Evolutionary conservation across 2,113 vertebrate species (phyloP).

Genomic region (Cathartes aura): DNA sequence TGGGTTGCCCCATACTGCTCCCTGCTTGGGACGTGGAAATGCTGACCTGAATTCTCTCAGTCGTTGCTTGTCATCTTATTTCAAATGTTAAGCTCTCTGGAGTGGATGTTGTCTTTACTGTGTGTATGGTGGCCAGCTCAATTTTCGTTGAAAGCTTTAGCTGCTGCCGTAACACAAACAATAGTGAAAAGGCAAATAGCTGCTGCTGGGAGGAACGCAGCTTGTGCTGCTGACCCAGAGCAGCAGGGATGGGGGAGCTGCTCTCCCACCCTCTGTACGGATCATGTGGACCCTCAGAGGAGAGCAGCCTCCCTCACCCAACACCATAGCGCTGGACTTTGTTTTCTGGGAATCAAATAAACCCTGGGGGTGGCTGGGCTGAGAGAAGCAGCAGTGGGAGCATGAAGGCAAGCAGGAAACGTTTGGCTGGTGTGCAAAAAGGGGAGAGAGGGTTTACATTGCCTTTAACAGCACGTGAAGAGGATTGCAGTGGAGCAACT

Average conservation of each 20-base stretch:
- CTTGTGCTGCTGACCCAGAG: background rate
- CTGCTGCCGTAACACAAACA: background rate
- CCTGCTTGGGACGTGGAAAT: background rate
- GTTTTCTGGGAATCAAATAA: background rate
- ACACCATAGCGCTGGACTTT: background rate
- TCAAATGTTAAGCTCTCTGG: background rate
- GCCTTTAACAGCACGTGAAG: accelerated
- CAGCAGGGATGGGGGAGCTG: background rate
- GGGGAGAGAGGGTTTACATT: background rate
- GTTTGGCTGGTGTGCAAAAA: background rate
- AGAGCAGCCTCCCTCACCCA: background rate
- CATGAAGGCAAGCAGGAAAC: background rate
- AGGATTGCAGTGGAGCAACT: background rate
- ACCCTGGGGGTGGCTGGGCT: background rate
- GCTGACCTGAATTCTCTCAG: background rate
- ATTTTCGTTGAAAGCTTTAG: background rate
- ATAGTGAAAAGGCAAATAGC: background rate
- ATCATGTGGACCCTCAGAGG: background rate
- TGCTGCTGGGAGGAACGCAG: background rate
- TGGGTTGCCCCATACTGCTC: background rate
- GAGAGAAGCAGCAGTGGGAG: background rate
- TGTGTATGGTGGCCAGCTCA: background rate
- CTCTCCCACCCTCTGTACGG: background rate
- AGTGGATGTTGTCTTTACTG: background rate
- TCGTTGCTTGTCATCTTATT: background rate